These are phyloP conservation scores for Podargus strigoides DNA, from an alignment of 2,797 vertebrate genomes.

Conservation along the genomic window DNA sequence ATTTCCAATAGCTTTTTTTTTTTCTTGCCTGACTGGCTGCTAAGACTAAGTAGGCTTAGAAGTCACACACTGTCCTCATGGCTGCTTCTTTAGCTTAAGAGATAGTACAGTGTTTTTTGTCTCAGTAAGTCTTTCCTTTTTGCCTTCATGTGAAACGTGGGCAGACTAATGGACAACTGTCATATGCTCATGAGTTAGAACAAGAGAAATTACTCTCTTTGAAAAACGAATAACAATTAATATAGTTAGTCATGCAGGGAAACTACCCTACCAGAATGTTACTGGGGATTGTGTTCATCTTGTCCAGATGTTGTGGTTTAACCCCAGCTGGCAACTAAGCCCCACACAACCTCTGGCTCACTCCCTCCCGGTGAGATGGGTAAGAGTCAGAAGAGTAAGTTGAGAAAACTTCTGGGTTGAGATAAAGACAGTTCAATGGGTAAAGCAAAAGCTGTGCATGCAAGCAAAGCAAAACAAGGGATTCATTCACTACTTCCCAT, in stretches of 20 bases:
- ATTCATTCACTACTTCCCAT: background rate
- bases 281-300: background rate
- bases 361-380: background rate
- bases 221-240: background rate
- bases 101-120: background rate
- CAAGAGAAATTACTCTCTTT: background rate
- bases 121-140: background rate
- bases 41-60: background rate
- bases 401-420: background rate
- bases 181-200: background rate
- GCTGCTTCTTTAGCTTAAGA: background rate
- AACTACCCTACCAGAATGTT: background rate
- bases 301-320: background rate
- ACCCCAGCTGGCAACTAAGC: no score
- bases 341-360: no score
- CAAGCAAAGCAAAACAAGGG: background rate
- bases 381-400: background rate
- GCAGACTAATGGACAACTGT: background rate
- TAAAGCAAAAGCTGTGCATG: fast-evolving
- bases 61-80: background rate
- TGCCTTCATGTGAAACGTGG: background rate
- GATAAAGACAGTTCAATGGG: background rate
- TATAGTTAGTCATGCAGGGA: background rate
- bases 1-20: background rate
- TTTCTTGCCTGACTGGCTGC: background rate